Percentiles rank a stretch among this genome's conserved stretches.
phyloP scores from a whole-genome alignment of 2,113 vertebrate species.

The Bujurquina vittata region DNA sequence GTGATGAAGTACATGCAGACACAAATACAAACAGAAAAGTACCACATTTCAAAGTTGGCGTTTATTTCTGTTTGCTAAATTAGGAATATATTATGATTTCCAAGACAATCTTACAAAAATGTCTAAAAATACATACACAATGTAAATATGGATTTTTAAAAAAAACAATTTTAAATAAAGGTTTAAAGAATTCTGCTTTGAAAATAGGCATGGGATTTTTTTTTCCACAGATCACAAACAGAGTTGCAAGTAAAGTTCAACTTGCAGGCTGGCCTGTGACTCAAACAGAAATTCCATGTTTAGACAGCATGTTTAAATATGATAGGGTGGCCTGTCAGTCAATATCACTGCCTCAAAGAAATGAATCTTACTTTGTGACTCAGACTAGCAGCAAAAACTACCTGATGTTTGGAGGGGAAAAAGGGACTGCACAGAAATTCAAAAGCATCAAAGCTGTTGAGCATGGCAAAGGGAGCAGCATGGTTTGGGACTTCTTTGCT shows the following conservation, averaged over 20 bases:
- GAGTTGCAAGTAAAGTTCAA: slow-evolving; percentile 6
- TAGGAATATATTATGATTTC: not conserved
- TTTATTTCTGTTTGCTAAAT: not conserved
- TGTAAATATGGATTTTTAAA: not conserved
- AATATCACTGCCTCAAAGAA: not conserved
- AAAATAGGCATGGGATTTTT: not conserved
- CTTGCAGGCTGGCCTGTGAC: slow-evolving; percentile 31
- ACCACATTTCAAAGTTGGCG: not conserved
- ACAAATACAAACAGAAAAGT: not conserved
- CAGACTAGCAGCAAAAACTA: not conserved
- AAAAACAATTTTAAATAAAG: not conserved
- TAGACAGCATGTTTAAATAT: not conserved
- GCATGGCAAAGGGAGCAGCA: not conserved
- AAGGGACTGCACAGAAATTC: not conserved
- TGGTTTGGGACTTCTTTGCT: not conserved
- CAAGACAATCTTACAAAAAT: not conserved
- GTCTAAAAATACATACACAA: not conserved
- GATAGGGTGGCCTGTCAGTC: not conserved
- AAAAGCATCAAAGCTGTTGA: not conserved
- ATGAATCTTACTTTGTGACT: not conserved
- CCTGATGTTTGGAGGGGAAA: not conserved
- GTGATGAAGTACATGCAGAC: not conserved
- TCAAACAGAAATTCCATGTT: slow-evolving; percentile 11
- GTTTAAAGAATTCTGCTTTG: not conserved
- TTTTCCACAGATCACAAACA: not conserved